Evolutionary conservation across 1,140 invertebrate species (phyloP).

Genomic region (Zeugodacus cucurbitae): DNA sequence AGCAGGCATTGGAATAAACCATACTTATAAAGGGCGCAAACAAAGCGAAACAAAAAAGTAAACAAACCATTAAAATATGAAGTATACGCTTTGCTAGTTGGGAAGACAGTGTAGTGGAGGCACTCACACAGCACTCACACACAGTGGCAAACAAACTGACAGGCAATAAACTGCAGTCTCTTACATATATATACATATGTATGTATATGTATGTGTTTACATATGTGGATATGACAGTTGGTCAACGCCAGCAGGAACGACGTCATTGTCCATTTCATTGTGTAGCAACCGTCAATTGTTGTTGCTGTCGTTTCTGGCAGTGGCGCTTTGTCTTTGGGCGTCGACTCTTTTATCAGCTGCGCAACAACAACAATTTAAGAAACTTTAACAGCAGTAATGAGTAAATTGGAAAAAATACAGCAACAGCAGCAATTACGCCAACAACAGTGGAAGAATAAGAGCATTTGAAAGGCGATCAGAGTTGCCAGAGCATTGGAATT

Average conservation of each 20-base stretch:
- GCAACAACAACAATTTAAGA: neutral
- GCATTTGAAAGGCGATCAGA: neutral
- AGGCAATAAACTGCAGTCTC: neutral
- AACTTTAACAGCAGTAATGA: neutral
- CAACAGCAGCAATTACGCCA: neutral
- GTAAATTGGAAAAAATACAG: neutral
- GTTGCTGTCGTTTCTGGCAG: neutral
- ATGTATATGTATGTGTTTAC: too few species aligned
- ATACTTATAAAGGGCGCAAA: neutral
- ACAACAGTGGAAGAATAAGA: neutral
- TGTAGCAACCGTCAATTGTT: neutral
- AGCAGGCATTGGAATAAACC: conserved; percentile 7
- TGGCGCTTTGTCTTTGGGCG: neutral
- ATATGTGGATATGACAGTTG: conserved; percentile 4
- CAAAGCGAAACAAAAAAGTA: conserved; percentile 24
- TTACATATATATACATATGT: too few species aligned
- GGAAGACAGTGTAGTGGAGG: neutral
- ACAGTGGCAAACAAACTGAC: conserved; percentile 11
- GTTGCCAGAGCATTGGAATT: neutral
- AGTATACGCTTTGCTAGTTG: neutral
- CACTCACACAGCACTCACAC: neutral
- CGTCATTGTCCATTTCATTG: neutral
- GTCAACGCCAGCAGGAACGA: neutral
- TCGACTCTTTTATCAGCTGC: neutral
- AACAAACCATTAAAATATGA: conserved; percentile 39